Percentiles rank a stretch among this genome's conserved stretches.
Conservation (phyloP, 2,113 vertebrate species). For the Sturnira hondurensis region DNA sequence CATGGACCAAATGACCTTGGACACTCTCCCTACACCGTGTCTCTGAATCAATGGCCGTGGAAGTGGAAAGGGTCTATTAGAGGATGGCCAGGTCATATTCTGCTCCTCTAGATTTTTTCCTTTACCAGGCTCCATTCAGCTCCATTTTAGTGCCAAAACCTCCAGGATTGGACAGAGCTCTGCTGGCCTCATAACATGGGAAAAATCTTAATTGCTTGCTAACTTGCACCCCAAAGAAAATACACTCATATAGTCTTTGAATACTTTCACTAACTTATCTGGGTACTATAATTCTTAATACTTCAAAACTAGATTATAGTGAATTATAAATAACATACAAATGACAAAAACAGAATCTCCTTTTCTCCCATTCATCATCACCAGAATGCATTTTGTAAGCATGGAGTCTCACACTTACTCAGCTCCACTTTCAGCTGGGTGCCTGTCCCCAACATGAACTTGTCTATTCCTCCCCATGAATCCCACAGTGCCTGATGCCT, state of each 20-base stretch:
- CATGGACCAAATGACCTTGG: neutral
- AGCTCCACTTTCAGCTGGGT: neutral
- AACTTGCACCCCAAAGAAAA: slow-evolving; percentile 25
- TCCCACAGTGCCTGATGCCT: slow-evolving; percentile 41
- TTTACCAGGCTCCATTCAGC: neutral
- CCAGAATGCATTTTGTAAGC: neutral
- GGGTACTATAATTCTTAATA: neutral
- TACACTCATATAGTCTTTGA: neutral
- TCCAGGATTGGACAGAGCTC: neutral
- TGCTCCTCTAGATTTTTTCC: neutral
- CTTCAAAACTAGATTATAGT: neutral
- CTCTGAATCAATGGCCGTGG: neutral
- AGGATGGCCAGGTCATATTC: neutral
- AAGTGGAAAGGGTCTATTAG: neutral
- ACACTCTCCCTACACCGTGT: neutral
- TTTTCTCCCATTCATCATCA: neutral
- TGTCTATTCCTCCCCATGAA: neutral
- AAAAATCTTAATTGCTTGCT: neutral
- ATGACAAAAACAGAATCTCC: neutral
- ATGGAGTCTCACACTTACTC: slow-evolving; percentile 2
- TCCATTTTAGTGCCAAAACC: slow-evolving; percentile 6
- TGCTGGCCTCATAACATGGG: neutral
- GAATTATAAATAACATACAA: slow-evolving; percentile 19
- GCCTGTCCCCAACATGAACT: slow-evolving; percentile 21
- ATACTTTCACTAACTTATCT: neutral